A percentile compares a stretch with the other conserved stretches of the same genome.
Evolutionary conservation across 2,797 vertebrate genomes (phyloP).

Genomic region (Chaetodon trifasciatus): DNA sequence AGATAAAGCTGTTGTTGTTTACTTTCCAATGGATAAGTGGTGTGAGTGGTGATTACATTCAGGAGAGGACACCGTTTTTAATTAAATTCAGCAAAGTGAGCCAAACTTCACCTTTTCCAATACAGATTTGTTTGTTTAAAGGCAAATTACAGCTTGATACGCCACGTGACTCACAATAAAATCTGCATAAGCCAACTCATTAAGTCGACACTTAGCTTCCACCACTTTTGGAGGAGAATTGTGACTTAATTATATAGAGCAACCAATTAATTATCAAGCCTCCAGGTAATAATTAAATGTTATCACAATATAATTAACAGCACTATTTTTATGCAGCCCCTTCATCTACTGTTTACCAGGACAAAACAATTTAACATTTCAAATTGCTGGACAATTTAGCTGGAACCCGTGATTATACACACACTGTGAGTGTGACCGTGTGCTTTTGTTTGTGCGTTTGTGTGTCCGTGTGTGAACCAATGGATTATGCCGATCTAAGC

Average conservation of each 20-base stretch:
- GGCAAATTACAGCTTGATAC: not conserved
- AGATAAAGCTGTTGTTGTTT: slow-evolving; percentile 25
- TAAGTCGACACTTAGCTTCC: slow-evolving; percentile 3
- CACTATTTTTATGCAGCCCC: slow-evolving; percentile 28
- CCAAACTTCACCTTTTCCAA: slow-evolving; percentile 19
- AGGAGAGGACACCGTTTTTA: slow-evolving; percentile 4
- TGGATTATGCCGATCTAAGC: slow-evolving; percentile 24
- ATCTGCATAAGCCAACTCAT: too few relatives aligned
- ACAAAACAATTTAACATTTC: slow-evolving; percentile 44
- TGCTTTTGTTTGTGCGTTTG: not conserved
- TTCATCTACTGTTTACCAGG: slow-evolving; percentile 36
- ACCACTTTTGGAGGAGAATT: slow-evolving; percentile 17
- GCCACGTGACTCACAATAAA: too few relatives aligned
- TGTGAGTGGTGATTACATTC: slow-evolving; percentile 7
- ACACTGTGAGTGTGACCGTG: slow-evolving; percentile 7
- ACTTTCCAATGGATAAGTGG: slow-evolving; percentile 16
- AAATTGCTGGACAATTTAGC: slow-evolving; percentile 38
- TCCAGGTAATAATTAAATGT: slow-evolving; percentile 57
- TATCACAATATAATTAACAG: slow-evolving; percentile 57
- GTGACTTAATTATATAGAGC: slow-evolving; percentile 55
- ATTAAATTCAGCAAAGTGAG: slow-evolving; percentile 21
- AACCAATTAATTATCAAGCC: slow-evolving; percentile 60
- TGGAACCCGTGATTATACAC: slow-evolving; percentile 42
- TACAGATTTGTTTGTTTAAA: slow-evolving; percentile 13
- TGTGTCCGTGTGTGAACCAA: slow-evolving; percentile 16